Base-by-base conservation (phyloP, 2,888 invertebrate genomes). In the Plemyria rubiginata region DNA sequence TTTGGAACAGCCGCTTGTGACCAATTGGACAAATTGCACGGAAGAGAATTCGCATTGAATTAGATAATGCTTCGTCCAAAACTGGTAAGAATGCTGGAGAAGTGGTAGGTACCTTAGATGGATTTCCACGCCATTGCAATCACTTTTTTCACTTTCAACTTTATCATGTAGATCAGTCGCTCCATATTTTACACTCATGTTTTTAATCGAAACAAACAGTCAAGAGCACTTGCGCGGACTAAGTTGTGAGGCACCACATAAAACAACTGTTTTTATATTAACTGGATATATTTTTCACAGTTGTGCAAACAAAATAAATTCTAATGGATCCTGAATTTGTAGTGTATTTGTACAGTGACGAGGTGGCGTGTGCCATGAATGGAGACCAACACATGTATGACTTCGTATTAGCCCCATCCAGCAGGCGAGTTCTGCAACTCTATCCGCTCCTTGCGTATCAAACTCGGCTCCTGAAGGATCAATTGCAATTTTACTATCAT, bases 161-260 rank as follows among this genome's bases (percentile, higher is more conserved):
- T 80, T 79, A 55, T 80, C 84, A 61, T 81, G 79, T 29, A 73
- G 76, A 64, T 84, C 84, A 43, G 87, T 91, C 8, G 92, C 81
- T 63, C 92, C 92, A 72, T 92, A 92, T 75, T 86, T 90, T 2
- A 81, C 78, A 80, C 79, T 84, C 88, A 88, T 88, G 72, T 75
- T 85, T 58, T 38, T 56, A 43, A 57, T 41, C 62, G 58, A 51
- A 64, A 71, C 57, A 70, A 70, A 65, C 62, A 54, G 49, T 53
- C 55, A 46, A 59, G 61, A 67, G 64, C 66, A 66, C 66, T 67
- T 62, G 43, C 54, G 50, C 60, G 60, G 51, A 54, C 52, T 45
- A 57, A 45, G 54, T 58, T 57, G 43, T 60, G 57, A 52, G 38
- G 32, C 53, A 67, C 57, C 40, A 55, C 57, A 48, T 36, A 59